phyloP scores from a whole-genome alignment of 2,797 vertebrate genomes.

The Buceros bicornis region DNA sequence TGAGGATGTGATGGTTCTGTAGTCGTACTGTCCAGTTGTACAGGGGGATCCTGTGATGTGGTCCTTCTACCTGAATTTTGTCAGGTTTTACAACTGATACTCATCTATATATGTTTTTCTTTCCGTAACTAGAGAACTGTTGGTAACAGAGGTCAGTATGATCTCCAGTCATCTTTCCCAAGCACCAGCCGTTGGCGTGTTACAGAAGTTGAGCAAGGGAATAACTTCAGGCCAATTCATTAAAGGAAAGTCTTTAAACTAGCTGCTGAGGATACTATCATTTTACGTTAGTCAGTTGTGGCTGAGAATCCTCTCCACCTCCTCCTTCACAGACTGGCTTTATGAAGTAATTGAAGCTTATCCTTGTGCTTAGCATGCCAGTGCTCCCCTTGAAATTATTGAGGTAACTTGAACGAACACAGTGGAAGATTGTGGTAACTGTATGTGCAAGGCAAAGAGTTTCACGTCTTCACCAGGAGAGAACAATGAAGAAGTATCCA shows the following conservation, averaged over 20 bases:
- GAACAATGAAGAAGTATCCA: background rate
- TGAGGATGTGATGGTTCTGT: background rate
- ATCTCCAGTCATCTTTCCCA: background rate
- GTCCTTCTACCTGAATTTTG: background rate
- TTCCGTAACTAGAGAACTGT: background rate
- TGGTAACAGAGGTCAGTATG: background rate
- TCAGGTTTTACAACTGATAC: background rate
- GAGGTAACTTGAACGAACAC: background rate
- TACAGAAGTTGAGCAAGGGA: background rate
- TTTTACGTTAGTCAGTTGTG: background rate
- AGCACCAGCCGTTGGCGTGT: background rate
- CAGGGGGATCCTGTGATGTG: too few relatives aligned
- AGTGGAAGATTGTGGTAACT: background rate
- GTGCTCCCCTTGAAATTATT: background rate
- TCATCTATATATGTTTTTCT: background rate
- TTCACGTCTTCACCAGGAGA: background rate
- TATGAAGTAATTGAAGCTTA: background rate
- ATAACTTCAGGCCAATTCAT: background rate
- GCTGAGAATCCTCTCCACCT: background rate
- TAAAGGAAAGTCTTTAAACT: background rate
- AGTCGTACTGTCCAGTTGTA: background rate
- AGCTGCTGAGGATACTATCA: background rate
- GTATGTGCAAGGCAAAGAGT: background rate
- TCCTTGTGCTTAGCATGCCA: background rate
- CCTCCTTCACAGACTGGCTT: background rate